Percentiles rank a stretch among this genome's conserved stretches.
Conservation (phyloP, 2,113 vertebrate genomes). For the Actenoides lindsayi region DNA sequence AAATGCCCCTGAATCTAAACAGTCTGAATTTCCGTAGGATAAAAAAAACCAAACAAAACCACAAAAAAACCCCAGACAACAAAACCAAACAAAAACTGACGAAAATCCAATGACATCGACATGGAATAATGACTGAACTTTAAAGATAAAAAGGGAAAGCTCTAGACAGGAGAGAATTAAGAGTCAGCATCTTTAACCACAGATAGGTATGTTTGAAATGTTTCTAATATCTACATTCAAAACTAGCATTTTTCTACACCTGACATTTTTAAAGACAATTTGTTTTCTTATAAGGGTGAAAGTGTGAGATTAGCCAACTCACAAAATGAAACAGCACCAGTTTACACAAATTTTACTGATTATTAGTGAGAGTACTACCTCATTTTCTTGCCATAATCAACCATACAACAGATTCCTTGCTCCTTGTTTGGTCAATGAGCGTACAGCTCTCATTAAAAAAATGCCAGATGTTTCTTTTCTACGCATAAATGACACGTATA, state of each 20-base stretch:
- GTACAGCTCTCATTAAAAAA: not conserved
- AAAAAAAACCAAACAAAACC: not conserved
- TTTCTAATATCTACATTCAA: not conserved
- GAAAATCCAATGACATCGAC: not conserved
- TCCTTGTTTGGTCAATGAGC: not conserved
- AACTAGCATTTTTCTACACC: not conserved
- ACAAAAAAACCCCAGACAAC: no score
- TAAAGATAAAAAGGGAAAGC: conserved; percentile 32
- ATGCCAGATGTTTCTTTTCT: conserved; percentile 41
- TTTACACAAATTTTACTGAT: not conserved
- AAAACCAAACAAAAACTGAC: no score
- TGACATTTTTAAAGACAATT: not conserved
- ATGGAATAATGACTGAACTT: conserved; percentile 1
- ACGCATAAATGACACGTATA: not conserved
- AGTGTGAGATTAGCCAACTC: not conserved
- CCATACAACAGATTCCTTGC: conserved; percentile 13
- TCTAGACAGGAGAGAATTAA: conserved; percentile 3
- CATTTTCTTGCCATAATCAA: conserved; percentile 39
- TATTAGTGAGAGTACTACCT: not conserved
- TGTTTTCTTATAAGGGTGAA: not conserved
- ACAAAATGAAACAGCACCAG: not conserved
- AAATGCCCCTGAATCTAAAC: not conserved
- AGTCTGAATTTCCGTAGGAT: not conserved
- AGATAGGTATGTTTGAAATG: not conserved
- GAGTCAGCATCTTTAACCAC: not conserved